Conservation (phyloP, 2,113 vertebrate genomes). For the Hyperopisus bebe region DNA sequence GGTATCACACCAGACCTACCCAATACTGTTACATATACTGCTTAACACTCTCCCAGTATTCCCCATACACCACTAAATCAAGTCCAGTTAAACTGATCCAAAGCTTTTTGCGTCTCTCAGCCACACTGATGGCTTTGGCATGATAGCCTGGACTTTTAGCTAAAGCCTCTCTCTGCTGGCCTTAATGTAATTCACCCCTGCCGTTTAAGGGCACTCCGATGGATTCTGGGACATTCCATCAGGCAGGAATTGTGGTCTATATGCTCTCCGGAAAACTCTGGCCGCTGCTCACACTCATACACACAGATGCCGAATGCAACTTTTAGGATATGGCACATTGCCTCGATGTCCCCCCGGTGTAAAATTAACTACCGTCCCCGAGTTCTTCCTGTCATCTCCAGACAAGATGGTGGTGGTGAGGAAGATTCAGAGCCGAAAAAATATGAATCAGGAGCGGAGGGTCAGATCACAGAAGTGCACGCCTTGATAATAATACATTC, state of each 20-base stretch:
- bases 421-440: neutral
- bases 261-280: neutral
- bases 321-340: neutral
- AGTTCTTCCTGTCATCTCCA: neutral
- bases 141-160: neutral
- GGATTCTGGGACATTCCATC: neutral
- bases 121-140: neutral
- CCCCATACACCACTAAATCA: slow-evolving; percentile 5
- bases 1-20: neutral
- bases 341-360: neutral
- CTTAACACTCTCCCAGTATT: neutral
- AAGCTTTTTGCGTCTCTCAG: neutral
- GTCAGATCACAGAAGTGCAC: neutral
- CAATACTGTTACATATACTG: neutral
- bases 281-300: neutral
- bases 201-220: neutral
- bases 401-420: neutral
- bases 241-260: neutral
- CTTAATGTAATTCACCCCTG: slow-evolving; percentile 3
- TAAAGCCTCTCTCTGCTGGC: neutral
- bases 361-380: neutral
- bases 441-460: neutral
- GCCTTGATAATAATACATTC: neutral
- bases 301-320: neutral
- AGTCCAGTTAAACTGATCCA: neutral